Percentiles rank a stretch among this genome's conserved stretches.
Evolutionary conservation across 1,140 invertebrate species (phyloP).

Genomic region (Aporrectodea caliginosa): DNA sequence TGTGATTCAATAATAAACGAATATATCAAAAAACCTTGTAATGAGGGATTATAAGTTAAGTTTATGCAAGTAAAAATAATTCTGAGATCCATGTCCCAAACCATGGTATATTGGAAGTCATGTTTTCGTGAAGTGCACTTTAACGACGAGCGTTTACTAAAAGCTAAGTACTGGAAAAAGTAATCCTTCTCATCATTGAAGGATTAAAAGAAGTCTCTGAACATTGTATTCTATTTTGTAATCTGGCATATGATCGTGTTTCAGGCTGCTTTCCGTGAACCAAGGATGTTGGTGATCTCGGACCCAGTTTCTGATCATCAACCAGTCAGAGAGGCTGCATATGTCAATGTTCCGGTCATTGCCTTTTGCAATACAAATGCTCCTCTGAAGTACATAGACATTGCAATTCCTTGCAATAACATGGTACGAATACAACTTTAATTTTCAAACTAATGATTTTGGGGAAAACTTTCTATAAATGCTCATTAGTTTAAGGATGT

Average conservation of each 20-base stretch:
- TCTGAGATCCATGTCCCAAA: too few species aligned
- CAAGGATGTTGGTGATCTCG: conserved; percentile 88
- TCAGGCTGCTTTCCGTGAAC: conserved; percentile 94
- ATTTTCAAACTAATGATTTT: background rate
- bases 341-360: conserved; percentile 99
- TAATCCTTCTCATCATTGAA: too few species aligned
- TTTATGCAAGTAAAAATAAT: too few species aligned
- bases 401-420: conserved; percentile 99
- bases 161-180: too few species aligned
- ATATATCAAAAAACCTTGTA: too few species aligned
- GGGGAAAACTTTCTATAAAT: background rate
- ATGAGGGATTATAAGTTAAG: too few species aligned
- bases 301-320: conserved; percentile 96
- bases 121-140: too few species aligned
- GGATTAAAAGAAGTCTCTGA: too few species aligned
- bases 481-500: background rate
- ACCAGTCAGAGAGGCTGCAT: conserved; percentile 96
- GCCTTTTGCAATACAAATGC: conserved; percentile 96
- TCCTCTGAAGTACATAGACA: conserved; percentile 91
- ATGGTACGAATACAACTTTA: conserved; percentile 62
- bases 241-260: conserved; percentile 39
- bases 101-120: too few species aligned
- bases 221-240: too few species aligned
- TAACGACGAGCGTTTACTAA: too few species aligned
- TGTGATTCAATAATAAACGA: too few species aligned